Conservation (phyloP, 2,888 invertebrate species). For the Drosophila setosimentum region DNA sequence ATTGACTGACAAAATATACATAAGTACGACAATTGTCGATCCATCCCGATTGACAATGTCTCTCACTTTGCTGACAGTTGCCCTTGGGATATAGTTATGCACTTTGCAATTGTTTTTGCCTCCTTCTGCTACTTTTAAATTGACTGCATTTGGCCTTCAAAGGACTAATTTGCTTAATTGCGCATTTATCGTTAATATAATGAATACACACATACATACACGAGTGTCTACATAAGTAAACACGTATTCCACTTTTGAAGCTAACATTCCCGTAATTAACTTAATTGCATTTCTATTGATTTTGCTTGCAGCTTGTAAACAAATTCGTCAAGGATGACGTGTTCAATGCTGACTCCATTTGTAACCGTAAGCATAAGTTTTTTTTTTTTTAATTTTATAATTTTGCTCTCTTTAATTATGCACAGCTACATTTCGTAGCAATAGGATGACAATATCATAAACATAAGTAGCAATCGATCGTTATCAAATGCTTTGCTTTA, state of each 20-base stretch:
- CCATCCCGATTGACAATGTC: background rate
- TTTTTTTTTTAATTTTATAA: background rate
- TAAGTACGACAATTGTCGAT: conserved; percentile 2
- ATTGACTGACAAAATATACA: background rate
- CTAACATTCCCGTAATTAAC: conserved; percentile 62
- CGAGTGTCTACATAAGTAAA: background rate
- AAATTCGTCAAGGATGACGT: conserved; percentile 22
- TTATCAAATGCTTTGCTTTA: background rate
- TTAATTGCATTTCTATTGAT: conserved; percentile 76
- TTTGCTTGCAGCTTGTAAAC: conserved; percentile 25
- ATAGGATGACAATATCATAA: background rate
- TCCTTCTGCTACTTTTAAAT: conserved; percentile 12
- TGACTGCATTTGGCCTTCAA: conserved; percentile 36
- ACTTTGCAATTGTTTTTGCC: conserved; percentile 34
- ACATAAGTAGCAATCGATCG: background rate
- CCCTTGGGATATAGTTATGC: conserved; percentile 8
- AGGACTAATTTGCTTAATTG: conserved; percentile 76
- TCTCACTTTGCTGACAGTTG: conserved; percentile 20
- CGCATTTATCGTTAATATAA: conserved; percentile 69
- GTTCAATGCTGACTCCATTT: conserved; percentile 13
- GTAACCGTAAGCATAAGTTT: background rate
- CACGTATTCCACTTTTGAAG: conserved; percentile 44
- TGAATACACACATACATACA: background rate
- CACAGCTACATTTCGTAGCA: background rate
- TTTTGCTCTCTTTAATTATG: background rate